Conservation (phyloP, 2,888 invertebrate genomes). For the Agriopis aurantiaria region DNA sequence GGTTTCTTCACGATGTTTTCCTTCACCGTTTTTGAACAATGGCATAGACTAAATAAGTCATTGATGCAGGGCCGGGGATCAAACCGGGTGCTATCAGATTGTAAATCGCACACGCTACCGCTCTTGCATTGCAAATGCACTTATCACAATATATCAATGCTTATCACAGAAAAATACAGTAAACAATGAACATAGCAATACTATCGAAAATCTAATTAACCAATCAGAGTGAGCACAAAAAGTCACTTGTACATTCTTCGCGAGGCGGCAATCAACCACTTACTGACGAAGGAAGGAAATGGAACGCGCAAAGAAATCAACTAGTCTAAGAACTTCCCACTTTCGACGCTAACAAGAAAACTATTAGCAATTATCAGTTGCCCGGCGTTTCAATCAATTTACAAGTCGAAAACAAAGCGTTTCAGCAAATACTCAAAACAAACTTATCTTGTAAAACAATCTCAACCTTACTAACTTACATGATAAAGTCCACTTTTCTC, state of each 20-base stretch:
- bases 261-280: conserved; percentile 61
- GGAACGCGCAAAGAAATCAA: conserved; percentile 68
- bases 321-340: conserved; percentile 68
- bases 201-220: conserved; percentile 21
- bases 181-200: background rate
- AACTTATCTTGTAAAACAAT: conserved; percentile 32
- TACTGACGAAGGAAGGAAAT: conserved; percentile 58
- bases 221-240: conserved; percentile 27
- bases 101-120: too few relatives aligned
- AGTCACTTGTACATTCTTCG: conserved; percentile 40
- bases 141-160: too few relatives aligned
- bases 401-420: conserved; percentile 73
- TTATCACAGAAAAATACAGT: too few relatives aligned
- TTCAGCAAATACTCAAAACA: conserved; percentile 60
- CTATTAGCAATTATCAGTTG: conserved; percentile 81
- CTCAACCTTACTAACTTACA: conserved; percentile 25
- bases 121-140: too few relatives aligned
- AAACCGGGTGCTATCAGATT: too few relatives aligned
- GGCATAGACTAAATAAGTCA: too few relatives aligned
- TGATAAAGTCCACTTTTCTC: conserved; percentile 45
- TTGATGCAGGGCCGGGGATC: too few relatives aligned
- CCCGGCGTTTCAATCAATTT: conserved; percentile 80
- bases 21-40: too few relatives aligned
- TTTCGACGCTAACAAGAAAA: conserved; percentile 78
- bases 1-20: too few relatives aligned